These are phyloP conservation scores for Leptodirus hochenwartii DNA, from an alignment of 2,888 invertebrate genomes.

Conservation along the genomic window DNA sequence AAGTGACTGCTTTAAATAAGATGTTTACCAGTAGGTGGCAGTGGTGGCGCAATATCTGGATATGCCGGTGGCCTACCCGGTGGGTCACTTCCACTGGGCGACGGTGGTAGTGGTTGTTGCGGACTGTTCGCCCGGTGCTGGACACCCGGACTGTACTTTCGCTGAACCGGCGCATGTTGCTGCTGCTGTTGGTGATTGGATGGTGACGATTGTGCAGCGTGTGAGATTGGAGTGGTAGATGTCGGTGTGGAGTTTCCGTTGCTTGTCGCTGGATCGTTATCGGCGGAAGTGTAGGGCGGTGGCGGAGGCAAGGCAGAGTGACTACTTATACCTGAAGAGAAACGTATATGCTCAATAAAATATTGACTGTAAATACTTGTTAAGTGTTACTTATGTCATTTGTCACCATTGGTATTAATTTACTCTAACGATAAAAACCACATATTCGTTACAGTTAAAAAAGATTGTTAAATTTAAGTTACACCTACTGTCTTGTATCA, in stretches of 20 bases:
- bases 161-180: constrained; percentile 44
- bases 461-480: too few relatives aligned
- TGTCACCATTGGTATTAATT: too few relatives aligned
- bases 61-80: constrained; percentile 25
- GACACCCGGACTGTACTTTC: constrained; percentile 45
- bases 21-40: constrained; percentile 32
- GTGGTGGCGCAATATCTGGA: constrained; percentile 24
- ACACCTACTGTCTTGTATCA: too few relatives aligned
- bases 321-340: too few relatives aligned
- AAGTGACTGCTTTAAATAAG: constrained; percentile 16
- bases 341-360: too few relatives aligned
- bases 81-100: constrained; percentile 25
- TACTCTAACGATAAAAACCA: too few relatives aligned
- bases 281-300: constrained; percentile 44
- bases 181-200: too few relatives aligned
- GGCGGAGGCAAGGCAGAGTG: constrained; percentile 48
- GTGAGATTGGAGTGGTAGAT: background rate
- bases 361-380: too few relatives aligned
- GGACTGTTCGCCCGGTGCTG: constrained; percentile 34
- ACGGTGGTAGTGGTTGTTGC: constrained; percentile 27
- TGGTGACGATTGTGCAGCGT: too few relatives aligned
- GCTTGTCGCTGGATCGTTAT: constrained; percentile 22
- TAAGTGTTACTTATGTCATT: too few relatives aligned
- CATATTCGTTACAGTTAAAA: too few relatives aligned
- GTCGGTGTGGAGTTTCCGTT: too few relatives aligned